These are phyloP conservation scores for Sternotherus odoratus DNA, from an alignment of 2,797 vertebrate genomes.

Conservation along the genomic window DNA sequence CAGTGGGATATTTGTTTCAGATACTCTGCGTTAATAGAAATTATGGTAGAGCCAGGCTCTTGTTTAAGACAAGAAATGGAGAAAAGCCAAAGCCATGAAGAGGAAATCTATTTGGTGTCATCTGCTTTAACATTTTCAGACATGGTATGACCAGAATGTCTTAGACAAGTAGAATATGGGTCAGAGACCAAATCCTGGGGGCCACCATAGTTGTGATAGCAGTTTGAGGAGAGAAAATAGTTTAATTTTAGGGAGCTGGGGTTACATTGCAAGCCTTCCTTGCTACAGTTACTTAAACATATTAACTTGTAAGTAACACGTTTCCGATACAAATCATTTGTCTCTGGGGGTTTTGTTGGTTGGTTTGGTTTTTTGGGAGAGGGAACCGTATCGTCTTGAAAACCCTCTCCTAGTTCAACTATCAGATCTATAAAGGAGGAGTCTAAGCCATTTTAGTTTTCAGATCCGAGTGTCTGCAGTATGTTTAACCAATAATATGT, in stretches of 20 bases:
- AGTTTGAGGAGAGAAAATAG: not conserved
- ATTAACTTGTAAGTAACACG: not conserved
- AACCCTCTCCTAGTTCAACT: not conserved
- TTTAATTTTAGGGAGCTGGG: not conserved
- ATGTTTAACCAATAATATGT: not conserved
- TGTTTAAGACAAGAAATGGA: constrained; percentile 7
- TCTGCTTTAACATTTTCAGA: not conserved
- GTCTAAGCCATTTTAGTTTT: not conserved
- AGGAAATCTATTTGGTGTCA: not conserved
- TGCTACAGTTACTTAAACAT: not conserved
- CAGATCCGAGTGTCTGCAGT: not conserved
- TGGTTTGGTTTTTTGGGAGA: not conserved
- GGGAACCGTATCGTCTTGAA: not conserved
- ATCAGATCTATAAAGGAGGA: not conserved
- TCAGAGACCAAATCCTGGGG: not conserved
- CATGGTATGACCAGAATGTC: not conserved
- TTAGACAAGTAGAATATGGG: not conserved
- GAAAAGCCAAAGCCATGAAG: constrained; percentile 4
- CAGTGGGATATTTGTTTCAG: constrained; percentile 20
- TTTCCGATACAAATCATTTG: not conserved
- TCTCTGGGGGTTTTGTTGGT: not conserved
- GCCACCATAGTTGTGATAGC: not conserved
- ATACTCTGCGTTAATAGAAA: not conserved
- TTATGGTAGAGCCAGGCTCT: not conserved
- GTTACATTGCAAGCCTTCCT: not conserved